Evolutionary conservation across 2,888 invertebrate species (phyloP).

Genomic region (Shargacucullia verbasci): DNA sequence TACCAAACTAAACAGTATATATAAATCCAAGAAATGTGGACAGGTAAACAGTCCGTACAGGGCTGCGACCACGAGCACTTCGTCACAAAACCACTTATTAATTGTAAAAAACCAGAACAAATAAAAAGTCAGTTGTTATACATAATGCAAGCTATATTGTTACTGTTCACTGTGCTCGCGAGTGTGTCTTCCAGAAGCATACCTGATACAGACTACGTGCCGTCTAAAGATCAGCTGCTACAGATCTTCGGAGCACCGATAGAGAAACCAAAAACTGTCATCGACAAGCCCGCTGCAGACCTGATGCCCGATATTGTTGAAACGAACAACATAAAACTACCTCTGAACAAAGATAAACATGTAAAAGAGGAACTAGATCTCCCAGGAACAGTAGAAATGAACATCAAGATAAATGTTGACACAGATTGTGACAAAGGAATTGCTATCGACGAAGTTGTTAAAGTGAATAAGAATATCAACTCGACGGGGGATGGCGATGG

Average conservation of each 20-base stretch:
- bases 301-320: not conserved
- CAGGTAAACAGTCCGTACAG: constrained; percentile 17
- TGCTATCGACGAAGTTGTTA: not conserved
- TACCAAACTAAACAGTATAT: constrained; percentile 4
- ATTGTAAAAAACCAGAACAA: too few species aligned
- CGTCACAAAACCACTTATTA: not conserved
- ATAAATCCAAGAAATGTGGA: constrained; percentile 6
- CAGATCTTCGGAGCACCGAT: constrained; percentile 17
- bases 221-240: constrained; percentile 12
- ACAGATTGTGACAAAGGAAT: not conserved
- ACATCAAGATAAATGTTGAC: constrained; percentile 8
- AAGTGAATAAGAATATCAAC: not conserved
- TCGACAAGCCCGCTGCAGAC: not conserved
- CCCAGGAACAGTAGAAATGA: constrained; percentile 1
- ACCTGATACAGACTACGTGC: constrained; percentile 7
- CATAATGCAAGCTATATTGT: constrained; percentile 17
- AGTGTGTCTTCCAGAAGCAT: constrained; percentile 1
- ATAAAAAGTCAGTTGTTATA: not conserved
- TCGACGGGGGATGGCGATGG: not conserved
- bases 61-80: constrained; percentile 26
- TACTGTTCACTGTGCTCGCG: constrained; percentile 19
- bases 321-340: not conserved
- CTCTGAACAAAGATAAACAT: constrained; percentile 9
- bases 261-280: not conserved
- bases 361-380: not conserved